Evolutionary conservation across 2,888 invertebrate species (phyloP).

Genomic region (Himalopsyche anomala): DNA sequence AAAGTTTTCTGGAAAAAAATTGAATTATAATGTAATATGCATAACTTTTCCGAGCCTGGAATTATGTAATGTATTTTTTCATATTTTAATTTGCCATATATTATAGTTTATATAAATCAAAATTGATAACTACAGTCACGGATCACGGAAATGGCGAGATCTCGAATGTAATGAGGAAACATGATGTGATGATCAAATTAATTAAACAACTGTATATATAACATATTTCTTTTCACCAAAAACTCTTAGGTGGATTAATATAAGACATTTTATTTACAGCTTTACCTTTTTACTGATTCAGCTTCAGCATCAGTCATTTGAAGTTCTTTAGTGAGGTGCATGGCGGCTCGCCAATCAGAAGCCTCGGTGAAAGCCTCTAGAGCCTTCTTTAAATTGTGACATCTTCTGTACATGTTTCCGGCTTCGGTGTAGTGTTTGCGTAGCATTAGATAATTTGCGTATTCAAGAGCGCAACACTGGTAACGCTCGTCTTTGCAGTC

Average conservation of each 20-base stretch:
- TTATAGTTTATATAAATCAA: too few relatives aligned
- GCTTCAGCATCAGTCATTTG: conserved; percentile 70
- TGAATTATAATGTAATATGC: background rate
- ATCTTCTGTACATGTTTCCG: conserved; percentile 85
- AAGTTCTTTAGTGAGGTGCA: conserved; percentile 77
- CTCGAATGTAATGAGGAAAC: too few relatives aligned
- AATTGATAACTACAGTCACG: too few relatives aligned
- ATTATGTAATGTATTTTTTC: too few relatives aligned
- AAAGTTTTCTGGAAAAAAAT: conserved; percentile 72
- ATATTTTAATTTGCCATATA: too few relatives aligned
- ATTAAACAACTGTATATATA: too few relatives aligned
- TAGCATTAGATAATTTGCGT: conserved; percentile 82
- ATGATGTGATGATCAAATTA: too few relatives aligned
- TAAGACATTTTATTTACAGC: background rate
- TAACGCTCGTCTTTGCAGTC: conserved; percentile 72
- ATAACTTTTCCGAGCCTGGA: background rate
- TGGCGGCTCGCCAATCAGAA: conserved; percentile 84
- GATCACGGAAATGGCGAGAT: too few relatives aligned
- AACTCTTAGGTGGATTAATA: conserved; percentile 57
- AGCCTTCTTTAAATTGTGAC: conserved; percentile 81
- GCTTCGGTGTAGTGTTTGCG: conserved; percentile 86
- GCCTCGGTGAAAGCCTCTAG: conserved; percentile 83
- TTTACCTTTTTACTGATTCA: conserved; percentile 69
- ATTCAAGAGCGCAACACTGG: conserved; percentile 78
- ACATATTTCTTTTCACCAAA: too few relatives aligned